Evolutionary conservation across 2,113 vertebrate genomes (phyloP), one percentile per base, ranked within the genome.

Genomic region (Campylorhamphus procurvoides): DNA sequence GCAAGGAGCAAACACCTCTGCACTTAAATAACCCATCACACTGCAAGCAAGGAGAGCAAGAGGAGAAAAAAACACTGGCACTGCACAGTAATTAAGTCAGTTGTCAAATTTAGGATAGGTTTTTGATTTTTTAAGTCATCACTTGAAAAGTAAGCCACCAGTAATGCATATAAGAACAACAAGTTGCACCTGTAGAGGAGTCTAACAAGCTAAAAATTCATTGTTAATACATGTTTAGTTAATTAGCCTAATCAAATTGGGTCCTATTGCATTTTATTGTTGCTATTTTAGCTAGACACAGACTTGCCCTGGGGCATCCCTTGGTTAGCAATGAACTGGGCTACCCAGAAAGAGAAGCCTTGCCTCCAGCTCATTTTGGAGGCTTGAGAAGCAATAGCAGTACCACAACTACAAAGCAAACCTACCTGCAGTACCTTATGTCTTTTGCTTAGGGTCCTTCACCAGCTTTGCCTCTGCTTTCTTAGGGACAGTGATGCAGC

Each of bases 321-420:
- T 58, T 66, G 4, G 47, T 88, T 44, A 66, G 14, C 23, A 46
- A 12, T 6, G 0, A 62, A 40, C 60, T 39, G 27, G 18, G 3
- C 24, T 62, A 66, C 28, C 9, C 40, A 50, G 29, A 67, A 80
- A 66, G n/a, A 56, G 23, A 42, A 77, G 10, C 3, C 15, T 73
- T 46, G 12, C 25, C 17, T 83, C n/a, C 58, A 85, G 6, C 22
- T 84, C 15, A 23, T 19, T 90, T 49, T 69, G n/a, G 55, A 74
- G 18, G 3, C 7, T n/a, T 40, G 16, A 24, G 10, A 49, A 53
- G 7, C 0, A 0, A 27, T 8, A 7, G 3, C 18, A 58, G 27
- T 11, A 24, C 14, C 74, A 29, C 25, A 73, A 4, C 31, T 68
- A 40, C 11, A 85, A 91, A 85, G 7, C 10, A 90, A 85, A 52